These are phyloP conservation scores for Saxidomus purpurata DNA, from an alignment of 1,140 invertebrate genomes.

Conservation along the genomic window DNA sequence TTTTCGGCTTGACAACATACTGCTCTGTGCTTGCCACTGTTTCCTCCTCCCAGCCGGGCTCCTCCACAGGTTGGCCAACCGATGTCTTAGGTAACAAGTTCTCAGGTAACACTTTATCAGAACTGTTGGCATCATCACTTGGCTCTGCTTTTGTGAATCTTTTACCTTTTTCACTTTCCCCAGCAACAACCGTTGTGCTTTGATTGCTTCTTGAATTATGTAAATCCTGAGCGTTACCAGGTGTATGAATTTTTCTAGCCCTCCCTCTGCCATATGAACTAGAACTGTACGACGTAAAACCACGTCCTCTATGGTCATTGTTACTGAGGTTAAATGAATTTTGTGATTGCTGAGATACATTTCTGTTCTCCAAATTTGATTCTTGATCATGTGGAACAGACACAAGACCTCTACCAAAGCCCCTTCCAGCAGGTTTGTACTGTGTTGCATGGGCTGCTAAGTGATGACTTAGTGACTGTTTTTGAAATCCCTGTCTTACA, in stretches of 20 bases:
- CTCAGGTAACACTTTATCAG: too few relatives aligned
- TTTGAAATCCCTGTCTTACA: neutral
- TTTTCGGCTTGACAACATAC: neutral
- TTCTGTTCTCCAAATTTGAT: neutral
- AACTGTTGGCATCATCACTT: neutral
- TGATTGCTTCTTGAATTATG: neutral
- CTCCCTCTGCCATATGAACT: neutral
- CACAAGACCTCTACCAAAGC: slow-evolving; percentile 2
- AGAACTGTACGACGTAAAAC: neutral
- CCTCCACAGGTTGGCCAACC: neutral
- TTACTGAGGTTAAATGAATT: neutral
- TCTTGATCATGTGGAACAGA: neutral
- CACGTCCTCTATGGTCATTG: neutral
- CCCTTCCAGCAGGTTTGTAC: slow-evolving; percentile 21
- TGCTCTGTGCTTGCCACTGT: neutral
- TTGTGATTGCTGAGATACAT: neutral
- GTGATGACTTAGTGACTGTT: slow-evolving; percentile 9
- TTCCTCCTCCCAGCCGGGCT: neutral
- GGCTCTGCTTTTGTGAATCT: neutral
- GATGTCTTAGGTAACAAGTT: neutral
- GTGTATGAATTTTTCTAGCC: neutral
- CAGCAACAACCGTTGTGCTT: neutral
- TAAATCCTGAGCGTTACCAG: neutral
- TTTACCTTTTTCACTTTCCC: too few relatives aligned
- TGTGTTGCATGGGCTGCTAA: slow-evolving; percentile 11